Percentiles rank a stretch among this genome's conserved stretches.
Evolutionary conservation across 2,888 invertebrate genomes (phyloP).

Genomic region (Pteria penguin): DNA sequence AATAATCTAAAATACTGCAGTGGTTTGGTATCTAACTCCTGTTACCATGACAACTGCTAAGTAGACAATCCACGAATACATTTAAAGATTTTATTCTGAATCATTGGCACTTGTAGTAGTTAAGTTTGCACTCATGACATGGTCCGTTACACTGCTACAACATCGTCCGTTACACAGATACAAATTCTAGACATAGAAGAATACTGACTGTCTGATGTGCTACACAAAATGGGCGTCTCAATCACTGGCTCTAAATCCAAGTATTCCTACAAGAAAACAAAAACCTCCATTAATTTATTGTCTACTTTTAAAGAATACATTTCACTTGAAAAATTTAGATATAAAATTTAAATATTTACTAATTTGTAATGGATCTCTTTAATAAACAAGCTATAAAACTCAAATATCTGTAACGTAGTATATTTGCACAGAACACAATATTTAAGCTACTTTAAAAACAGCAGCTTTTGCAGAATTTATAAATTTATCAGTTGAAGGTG

Average conservation of each 20-base stretch:
- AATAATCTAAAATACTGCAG: background rate
- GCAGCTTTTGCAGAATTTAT: no score
- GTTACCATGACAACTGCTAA: background rate
- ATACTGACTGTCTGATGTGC: conserved; percentile 76
- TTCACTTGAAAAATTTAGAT: no score
- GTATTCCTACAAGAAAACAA: no score
- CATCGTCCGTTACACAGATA: conserved; percentile 67
- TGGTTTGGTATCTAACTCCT: background rate
- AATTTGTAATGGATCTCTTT: no score
- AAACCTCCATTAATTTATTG: no score
- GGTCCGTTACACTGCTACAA: conserved; percentile 52
- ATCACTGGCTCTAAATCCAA: conserved; percentile 85
- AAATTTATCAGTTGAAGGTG: no score
- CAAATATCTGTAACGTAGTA: no score
- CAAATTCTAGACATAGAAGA: conserved; percentile 76
- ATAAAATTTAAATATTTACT: no score
- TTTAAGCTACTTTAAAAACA: no score
- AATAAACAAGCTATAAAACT: no score
- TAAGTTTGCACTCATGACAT: conserved; percentile 5
- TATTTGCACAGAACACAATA: no score
- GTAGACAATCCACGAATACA: background rate
- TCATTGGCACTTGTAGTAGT: background rate
- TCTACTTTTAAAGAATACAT: no score
- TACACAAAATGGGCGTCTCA: conserved; percentile 66
- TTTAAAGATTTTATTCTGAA: background rate